These are phyloP conservation scores for Bettongia penicillata DNA, from an alignment of 2,113 vertebrate species.

Conservation along the genomic window DNA sequence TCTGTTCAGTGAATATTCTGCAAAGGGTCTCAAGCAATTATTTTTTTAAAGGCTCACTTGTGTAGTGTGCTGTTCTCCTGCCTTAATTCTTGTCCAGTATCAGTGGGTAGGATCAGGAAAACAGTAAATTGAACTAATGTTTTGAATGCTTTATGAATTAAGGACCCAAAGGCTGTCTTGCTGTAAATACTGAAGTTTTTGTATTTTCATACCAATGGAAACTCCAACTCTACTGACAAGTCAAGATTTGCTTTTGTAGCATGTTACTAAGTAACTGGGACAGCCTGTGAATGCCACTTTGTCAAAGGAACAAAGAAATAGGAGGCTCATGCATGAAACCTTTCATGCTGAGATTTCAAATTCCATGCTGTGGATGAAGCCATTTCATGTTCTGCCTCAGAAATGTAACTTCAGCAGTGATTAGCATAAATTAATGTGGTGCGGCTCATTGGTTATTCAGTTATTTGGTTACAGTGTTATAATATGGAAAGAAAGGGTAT, in stretches of 20 bases:
- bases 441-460: constrained; percentile 39
- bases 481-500: constrained; percentile 50
- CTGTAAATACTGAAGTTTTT: constrained; percentile 49
- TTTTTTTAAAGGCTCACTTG: neutral
- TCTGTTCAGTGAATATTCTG: accelerated
- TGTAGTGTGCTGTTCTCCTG: neutral
- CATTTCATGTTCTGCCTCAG: constrained; percentile 42
- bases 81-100: neutral
- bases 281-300: constrained; percentile 56
- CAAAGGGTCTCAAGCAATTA: neutral
- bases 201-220: constrained; percentile 55
- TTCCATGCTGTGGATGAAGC: constrained; percentile 42
- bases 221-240: constrained; percentile 59
- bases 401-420: constrained; percentile 30
- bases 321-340: constrained; percentile 47
- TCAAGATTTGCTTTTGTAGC: neutral
- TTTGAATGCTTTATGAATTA: constrained; percentile 3
- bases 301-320: constrained; percentile 70
- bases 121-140: neutral
- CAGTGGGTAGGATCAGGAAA: neutral
- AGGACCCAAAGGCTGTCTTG: neutral
- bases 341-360: constrained; percentile 48
- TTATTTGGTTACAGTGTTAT: constrained; percentile 46
- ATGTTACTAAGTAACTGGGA: constrained; percentile 76
- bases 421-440: constrained; percentile 71